These are phyloP conservation scores for Phaethon lepturus DNA, from an alignment of 2,113 vertebrate species.

Conservation along the genomic window DNA sequence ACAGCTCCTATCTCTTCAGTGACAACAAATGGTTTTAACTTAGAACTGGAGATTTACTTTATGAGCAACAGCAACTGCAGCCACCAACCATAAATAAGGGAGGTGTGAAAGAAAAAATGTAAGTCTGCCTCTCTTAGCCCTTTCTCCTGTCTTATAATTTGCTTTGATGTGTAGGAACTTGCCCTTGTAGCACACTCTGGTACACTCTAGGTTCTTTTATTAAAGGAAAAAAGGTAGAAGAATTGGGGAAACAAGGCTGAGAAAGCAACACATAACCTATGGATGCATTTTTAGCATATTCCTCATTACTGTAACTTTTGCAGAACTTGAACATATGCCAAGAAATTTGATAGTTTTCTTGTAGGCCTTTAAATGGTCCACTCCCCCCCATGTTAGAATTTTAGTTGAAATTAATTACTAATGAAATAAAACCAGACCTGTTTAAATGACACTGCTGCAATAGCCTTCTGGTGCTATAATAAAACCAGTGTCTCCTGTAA, in stretches of 20 bases:
- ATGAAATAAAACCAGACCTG: background rate
- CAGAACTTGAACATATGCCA: background rate
- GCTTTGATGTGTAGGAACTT: background rate
- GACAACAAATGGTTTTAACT: background rate
- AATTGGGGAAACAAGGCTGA: background rate
- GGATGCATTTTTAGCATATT: background rate
- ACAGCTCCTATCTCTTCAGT: background rate
- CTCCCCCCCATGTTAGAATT: background rate
- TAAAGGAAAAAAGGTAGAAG: background rate
- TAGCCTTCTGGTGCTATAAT: background rate
- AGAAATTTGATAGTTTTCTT: background rate
- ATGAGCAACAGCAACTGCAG: background rate
- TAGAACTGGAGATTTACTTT: background rate
- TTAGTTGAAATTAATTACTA: background rate
- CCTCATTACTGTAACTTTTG: background rate
- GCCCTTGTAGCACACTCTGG: background rate
- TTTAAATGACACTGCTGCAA: background rate
- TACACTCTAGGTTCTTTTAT: background rate
- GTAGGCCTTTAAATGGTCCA: background rate
- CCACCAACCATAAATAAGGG: background rate
- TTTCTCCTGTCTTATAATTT: background rate
- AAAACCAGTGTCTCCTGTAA: background rate
- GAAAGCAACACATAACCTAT: background rate
- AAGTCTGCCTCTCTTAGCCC: background rate
- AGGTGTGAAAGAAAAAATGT: background rate